Percentiles rank a stretch among this genome's conserved stretches.
phyloP scores from a whole-genome alignment of 2,888 invertebrate species.

The Cheiracanthium punctorium region DNA sequence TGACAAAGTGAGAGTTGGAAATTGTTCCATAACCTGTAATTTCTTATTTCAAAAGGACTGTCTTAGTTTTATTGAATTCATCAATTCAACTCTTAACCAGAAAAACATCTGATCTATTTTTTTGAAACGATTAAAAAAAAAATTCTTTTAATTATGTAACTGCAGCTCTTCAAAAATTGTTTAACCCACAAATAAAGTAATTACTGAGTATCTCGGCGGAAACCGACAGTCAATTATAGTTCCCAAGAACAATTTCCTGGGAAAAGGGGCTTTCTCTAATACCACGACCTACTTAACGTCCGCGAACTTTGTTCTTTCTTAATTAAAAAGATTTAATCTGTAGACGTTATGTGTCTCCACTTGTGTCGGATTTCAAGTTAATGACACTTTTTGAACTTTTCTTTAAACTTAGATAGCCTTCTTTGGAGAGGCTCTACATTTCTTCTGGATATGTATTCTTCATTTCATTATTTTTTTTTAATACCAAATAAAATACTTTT shows the following conservation, averaged over 20 bases:
- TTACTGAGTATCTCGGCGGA: neutral
- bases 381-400: constrained; percentile 23
- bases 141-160: neutral
- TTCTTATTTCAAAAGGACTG: too few relatives aligned
- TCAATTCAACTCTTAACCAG: too few relatives aligned
- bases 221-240: neutral
- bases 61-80: too few relatives aligned
- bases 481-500: too few relatives aligned
- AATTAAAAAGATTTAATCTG: neutral
- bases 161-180: neutral
- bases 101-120: too few relatives aligned
- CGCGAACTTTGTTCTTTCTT: neutral
- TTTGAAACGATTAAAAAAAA: too few relatives aligned
- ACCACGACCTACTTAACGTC: neutral
- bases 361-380: constrained; percentile 11
- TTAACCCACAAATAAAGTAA: neutral
- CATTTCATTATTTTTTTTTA: too few relatives aligned
- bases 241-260: neutral
- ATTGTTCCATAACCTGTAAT: too few relatives aligned
- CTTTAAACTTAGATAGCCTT: too few relatives aligned
- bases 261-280: neutral
- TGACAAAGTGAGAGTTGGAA: too few relatives aligned
- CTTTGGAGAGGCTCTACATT: too few relatives aligned
- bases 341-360: neutral
- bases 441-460: too few relatives aligned